Evolutionary conservation across 2,797 vertebrate genomes (phyloP).

Genomic region (Argyrosomus regius): DNA sequence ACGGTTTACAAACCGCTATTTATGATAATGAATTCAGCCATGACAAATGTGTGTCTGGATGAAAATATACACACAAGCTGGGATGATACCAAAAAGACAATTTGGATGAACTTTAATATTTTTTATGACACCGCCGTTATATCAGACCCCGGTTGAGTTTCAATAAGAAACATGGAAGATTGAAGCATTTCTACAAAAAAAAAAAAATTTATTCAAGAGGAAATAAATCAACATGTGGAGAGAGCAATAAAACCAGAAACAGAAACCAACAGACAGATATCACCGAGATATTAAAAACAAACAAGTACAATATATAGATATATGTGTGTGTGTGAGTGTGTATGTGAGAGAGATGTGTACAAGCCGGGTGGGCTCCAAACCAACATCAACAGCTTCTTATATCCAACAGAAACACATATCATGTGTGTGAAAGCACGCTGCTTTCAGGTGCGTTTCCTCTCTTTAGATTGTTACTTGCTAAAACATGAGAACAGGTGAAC

Average conservation of each 20-base stretch:
- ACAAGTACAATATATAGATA: background rate
- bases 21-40: background rate
- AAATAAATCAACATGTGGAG: conserved; percentile 2
- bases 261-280: background rate
- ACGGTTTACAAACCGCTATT: background rate
- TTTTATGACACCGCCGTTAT: background rate
- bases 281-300: background rate
- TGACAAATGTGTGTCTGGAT: background rate
- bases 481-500: conserved; percentile 1
- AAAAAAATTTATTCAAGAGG: background rate
- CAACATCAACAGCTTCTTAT: conserved; percentile 3
- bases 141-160: conserved; percentile 2
- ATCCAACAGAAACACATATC: background rate
- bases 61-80: background rate
- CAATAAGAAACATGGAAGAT: background rate
- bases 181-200: conserved; percentile 23
- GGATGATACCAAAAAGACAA: background rate
- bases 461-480: background rate
- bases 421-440: conserved; percentile 13
- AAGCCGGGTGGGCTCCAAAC: background rate
- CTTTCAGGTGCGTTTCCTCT: conserved; percentile 7
- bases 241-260: background rate
- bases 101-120: background rate
- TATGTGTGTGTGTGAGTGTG: background rate
- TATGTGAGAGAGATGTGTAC: background rate